A percentile compares a stretch with the other conserved stretches of the same genome.
Evolutionary conservation across 2,797 vertebrate genomes (phyloP).

Genomic region (Macrochelys suwanniensis): DNA sequence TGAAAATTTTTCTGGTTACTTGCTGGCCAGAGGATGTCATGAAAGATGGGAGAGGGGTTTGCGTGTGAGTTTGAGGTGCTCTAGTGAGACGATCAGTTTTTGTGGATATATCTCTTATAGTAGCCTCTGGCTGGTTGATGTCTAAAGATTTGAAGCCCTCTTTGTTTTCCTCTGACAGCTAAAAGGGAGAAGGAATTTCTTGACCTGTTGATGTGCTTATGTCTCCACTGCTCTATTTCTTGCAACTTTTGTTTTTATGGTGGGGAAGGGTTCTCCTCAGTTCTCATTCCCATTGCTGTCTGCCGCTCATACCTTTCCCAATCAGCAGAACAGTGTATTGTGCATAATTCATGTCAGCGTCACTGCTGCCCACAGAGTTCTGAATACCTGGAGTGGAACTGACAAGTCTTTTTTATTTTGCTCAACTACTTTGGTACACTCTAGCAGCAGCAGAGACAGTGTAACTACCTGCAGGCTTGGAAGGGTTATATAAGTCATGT

Average conservation of each 20-base stretch:
- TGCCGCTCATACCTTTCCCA: background rate
- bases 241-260: accelerated
- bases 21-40: background rate
- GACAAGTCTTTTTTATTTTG: background rate
- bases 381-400: background rate
- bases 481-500: background rate
- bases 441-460: background rate
- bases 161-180: background rate
- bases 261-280: background rate
- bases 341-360: conserved; percentile 20
- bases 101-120: background rate
- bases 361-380: background rate
- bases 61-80: background rate
- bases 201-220: background rate
- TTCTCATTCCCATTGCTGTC: background rate
- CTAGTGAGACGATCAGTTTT: no score
- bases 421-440: background rate
- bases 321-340: conserved; percentile 31
- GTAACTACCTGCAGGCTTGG: background rate
- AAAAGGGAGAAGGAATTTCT: background rate
- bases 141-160: background rate
- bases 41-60: background rate
- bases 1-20: background rate
- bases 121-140: background rate
- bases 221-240: background rate